A percentile compares a stretch with the other conserved stretches of the same genome.
Conservation (phyloP, 2,888 invertebrate genomes). For the Xylota segnis region DNA sequence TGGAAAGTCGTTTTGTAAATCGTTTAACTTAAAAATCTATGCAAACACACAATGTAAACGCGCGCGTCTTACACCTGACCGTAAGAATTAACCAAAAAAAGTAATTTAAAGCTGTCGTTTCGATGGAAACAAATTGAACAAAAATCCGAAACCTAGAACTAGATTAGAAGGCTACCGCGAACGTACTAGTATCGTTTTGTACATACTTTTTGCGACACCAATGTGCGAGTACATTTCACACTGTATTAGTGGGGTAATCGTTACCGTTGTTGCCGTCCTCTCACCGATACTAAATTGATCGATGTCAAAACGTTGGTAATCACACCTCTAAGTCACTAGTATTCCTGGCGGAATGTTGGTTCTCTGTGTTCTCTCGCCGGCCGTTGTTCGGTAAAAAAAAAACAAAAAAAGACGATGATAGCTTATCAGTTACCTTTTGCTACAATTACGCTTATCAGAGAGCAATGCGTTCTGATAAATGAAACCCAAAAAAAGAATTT, state of each 20-base stretch:
- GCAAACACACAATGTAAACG: constrained; percentile 1
- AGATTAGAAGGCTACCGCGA: constrained; percentile 53
- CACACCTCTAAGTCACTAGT: constrained; percentile 48
- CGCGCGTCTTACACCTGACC: constrained; percentile 16
- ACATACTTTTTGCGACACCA: constrained; percentile 51
- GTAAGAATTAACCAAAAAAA: constrained; percentile 4
- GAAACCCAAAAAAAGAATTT: constrained; percentile 39
- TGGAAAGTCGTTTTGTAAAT: constrained; percentile 14
- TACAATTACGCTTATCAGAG: constrained; percentile 64
- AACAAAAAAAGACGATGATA: no score
- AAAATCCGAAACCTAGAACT: constrained; percentile 33
- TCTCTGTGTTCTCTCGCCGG: constrained; percentile 8
- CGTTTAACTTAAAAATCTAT: constrained; percentile 41
- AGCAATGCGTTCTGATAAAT: constrained; percentile 49
- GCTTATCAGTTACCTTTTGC: constrained; percentile 63
- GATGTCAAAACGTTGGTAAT: constrained; percentile 48
- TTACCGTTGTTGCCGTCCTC: constrained; percentile 33
- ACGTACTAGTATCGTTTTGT: constrained; percentile 39
- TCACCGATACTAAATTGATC: constrained; percentile 58
- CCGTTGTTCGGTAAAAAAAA: constrained; percentile 12
- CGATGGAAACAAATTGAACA: not conserved
- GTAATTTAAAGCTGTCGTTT: constrained; percentile 9
- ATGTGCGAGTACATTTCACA: constrained; percentile 26
- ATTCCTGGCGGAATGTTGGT: constrained; percentile 12
- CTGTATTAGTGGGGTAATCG: constrained; percentile 45